Evolutionary conservation across 2,797 vertebrate genomes (phyloP).

Genomic region (Anguilla anguilla): DNA sequence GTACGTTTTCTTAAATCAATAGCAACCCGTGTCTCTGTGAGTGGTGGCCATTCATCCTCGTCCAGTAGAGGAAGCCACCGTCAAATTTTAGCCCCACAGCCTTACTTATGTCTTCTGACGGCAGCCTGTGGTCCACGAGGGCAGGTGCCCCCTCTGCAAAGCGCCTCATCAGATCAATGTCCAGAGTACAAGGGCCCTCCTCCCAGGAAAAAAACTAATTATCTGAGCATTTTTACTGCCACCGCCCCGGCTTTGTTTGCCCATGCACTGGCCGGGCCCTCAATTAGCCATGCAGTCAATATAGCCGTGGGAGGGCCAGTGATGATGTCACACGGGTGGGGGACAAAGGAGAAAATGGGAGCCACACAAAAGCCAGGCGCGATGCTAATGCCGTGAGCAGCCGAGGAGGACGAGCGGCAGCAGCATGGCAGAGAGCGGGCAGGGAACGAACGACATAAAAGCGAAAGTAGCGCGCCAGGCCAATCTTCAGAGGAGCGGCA

Average conservation of each 20-base stretch:
- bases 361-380: constrained; percentile 42
- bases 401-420: background rate
- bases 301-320: constrained; percentile 72
- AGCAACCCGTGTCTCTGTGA: constrained; percentile 59
- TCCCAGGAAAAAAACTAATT: constrained; percentile 77
- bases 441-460: constrained; percentile 32
- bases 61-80: constrained; percentile 37
- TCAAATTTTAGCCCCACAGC: constrained; percentile 51
- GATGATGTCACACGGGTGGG: constrained; percentile 58
- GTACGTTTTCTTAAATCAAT: constrained; percentile 62
- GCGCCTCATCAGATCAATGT: constrained; percentile 73
- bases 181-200: constrained; percentile 52
- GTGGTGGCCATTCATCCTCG: constrained; percentile 57
- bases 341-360: constrained; percentile 58
- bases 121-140: constrained; percentile 73
- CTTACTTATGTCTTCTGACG: constrained; percentile 58
- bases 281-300: constrained; percentile 86
- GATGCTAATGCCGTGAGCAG: constrained; percentile 28
- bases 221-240: constrained; percentile 70
- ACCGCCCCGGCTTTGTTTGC: constrained; percentile 70
- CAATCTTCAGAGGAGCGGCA: background rate
- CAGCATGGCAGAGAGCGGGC: constrained; percentile 13
- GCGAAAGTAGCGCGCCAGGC: constrained; percentile 30
- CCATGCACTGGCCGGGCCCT: constrained; percentile 58
- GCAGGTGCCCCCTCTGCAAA: constrained; percentile 68